Conservation (phyloP, 2,797 vertebrate genomes). For the Neostethus bicornis region DNA sequence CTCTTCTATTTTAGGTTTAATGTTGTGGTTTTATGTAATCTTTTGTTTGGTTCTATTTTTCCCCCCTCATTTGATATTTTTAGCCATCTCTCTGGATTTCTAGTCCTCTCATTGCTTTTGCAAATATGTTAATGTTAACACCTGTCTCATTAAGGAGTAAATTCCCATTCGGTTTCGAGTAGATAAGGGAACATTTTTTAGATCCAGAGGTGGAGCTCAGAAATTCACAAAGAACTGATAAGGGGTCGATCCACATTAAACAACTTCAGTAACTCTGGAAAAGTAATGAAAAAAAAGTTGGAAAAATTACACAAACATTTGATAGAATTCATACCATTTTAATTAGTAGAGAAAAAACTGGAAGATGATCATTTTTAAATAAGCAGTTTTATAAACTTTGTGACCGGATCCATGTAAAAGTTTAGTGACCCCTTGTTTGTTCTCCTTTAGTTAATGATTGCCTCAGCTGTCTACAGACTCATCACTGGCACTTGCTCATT, state of each 20-base stretch:
- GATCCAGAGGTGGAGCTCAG: neutral
- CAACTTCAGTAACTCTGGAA: no score
- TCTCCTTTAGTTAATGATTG: slow-evolving; percentile 63
- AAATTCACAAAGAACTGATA: slow-evolving; percentile 15
- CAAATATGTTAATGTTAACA: slow-evolving; percentile 6
- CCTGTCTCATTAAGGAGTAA: neutral
- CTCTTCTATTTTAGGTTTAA: neutral
- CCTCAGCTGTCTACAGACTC: slow-evolving; percentile 58
- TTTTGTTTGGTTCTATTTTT: neutral
- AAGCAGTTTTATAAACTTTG: neutral
- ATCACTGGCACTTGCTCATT: slow-evolving; percentile 19
- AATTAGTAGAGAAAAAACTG: neutral
- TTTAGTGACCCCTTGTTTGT: slow-evolving; percentile 10
- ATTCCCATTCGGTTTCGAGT: neutral
- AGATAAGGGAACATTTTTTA: slow-evolving; percentile 3
- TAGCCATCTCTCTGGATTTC: slow-evolving; percentile 20
- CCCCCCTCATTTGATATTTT: slow-evolving; percentile 20
- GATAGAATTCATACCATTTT: neutral
- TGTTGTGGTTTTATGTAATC: neutral
- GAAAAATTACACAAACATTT: no score
- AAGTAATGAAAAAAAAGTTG: no score
- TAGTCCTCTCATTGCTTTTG: slow-evolving; percentile 5
- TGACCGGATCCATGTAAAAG: slow-evolving; percentile 14
- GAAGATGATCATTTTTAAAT: neutral
- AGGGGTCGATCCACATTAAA: slow-evolving; percentile 12